phyloP scores from a whole-genome alignment of 2,888 invertebrate genomes.

The Chaitophorus viminalis region DNA sequence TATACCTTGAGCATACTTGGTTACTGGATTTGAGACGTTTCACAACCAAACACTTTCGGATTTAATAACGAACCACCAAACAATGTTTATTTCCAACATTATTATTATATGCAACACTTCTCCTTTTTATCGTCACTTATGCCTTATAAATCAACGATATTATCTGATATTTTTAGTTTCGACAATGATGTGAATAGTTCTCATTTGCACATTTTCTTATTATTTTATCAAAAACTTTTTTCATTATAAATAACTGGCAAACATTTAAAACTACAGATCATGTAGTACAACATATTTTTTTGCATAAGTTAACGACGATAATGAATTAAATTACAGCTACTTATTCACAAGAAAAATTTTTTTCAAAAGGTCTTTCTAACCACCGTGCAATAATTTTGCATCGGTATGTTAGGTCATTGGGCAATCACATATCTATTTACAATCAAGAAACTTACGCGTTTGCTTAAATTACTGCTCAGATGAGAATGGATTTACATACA shows the following conservation, averaged over 20 bases:
- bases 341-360: background rate
- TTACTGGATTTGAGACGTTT: too few relatives aligned
- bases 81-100: too few relatives aligned
- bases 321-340: background rate
- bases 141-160: too few relatives aligned
- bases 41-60: too few relatives aligned
- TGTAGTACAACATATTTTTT: background rate
- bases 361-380: background rate
- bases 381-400: background rate
- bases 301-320: background rate
- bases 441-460: background rate
- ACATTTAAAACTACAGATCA: background rate
- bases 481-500: background rate
- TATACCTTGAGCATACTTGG: too few relatives aligned
- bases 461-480: background rate
- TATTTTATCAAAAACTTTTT: too few relatives aligned
- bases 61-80: too few relatives aligned
- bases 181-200: too few relatives aligned
- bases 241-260: background rate
- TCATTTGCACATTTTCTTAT: too few relatives aligned
- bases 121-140: too few relatives aligned
- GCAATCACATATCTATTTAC: background rate
- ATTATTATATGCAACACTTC: too few relatives aligned
- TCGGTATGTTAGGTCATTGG: conserved; percentile 15
- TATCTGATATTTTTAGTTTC: too few relatives aligned